Conservation (phyloP, 2,888 invertebrate species). For the Eupithecia subfuscata region DNA sequence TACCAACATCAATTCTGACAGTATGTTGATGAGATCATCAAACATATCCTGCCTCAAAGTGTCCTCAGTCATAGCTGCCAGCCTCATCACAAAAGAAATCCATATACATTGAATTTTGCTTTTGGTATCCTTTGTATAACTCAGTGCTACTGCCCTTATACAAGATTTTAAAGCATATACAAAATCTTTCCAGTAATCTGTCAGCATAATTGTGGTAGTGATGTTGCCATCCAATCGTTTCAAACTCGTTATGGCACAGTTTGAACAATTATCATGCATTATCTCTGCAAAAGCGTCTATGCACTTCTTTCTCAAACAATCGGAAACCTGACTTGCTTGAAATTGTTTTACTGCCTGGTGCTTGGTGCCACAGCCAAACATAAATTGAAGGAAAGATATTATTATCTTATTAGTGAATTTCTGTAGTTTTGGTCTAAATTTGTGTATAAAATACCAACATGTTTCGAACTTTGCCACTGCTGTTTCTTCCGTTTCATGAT, state of each 20-base stretch:
- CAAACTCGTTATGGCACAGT: slow-evolving; percentile 56
- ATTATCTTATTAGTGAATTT: slow-evolving; percentile 80
- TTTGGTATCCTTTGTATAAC: slow-evolving; percentile 44
- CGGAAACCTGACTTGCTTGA: slow-evolving; percentile 60
- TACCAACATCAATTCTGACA: slow-evolving; percentile 38
- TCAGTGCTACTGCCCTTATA: slow-evolving; percentile 50
- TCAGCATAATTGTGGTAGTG: slow-evolving; percentile 57
- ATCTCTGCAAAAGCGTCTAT: slow-evolving; percentile 68
- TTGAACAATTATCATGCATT: slow-evolving; percentile 63
- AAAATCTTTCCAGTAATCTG: slow-evolving; percentile 64
- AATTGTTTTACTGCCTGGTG: slow-evolving; percentile 50
- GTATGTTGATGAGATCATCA: slow-evolving; percentile 55
- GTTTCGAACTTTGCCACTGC: slow-evolving; percentile 87
- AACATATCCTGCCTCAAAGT: slow-evolving; percentile 63
- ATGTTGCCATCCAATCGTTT: slow-evolving; percentile 57
- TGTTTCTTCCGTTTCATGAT: slow-evolving; percentile 86
- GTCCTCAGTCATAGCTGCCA: slow-evolving; percentile 63
- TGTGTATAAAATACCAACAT: slow-evolving; percentile 88
- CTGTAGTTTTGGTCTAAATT: slow-evolving; percentile 78
- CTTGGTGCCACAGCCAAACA: slow-evolving; percentile 81
- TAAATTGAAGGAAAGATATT: slow-evolving; percentile 86
- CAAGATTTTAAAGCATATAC: slow-evolving; percentile 57
- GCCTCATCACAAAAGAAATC: slow-evolving; percentile 62
- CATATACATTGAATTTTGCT: slow-evolving; percentile 66
- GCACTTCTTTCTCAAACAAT: slow-evolving; percentile 53